Base-by-base conservation (phyloP, 2,888 invertebrate species). In the Stenodema calcarata region DNA sequence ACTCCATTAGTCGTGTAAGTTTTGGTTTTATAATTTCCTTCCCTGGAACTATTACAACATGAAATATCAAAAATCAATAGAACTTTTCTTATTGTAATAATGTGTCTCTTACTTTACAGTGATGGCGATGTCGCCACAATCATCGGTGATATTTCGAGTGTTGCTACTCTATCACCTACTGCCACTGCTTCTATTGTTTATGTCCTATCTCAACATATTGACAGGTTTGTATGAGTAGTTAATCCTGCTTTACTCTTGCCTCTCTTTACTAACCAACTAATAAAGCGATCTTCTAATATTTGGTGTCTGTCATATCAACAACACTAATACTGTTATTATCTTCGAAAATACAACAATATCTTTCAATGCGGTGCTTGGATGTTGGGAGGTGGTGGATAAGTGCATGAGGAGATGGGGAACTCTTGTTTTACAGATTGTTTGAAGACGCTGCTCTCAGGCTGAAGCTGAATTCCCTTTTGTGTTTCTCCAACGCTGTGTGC, bases 111-210 rank as follows among this genome's bases (percentile, higher is more conserved):
- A 69, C 28, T 44, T 18, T 16, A 30, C 90, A 88, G 87, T 12
- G 88, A 87, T 50, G 76, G 88, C n/a, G 88, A 88, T 62, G 86
- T 88, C 0, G 82, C 86, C 12, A 73, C 83, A 4, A 28, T 88
- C 1, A 73, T 88, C 23, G 88, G 88, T 16, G 88, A 88, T 35
- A 54, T 88, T 14, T 86, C 88, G 27, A 87, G 88, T 44, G 81
- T 84, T 23, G 78, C 93, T 0, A 93, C 95, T 14, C 92, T 96
- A 85, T 93, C 94, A 0, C 95, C 96, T 1, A 94, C 95, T 6
- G 95, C 96, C 86, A 96, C 97, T 0, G 96, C 97, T 0, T 95
- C 97, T 90, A 96, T 98, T 0, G 94, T 98, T 86, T 98, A 98
- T 91, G 96, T 96, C 0, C 92, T 99, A 12, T 96, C 97, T 0